Percentiles rank a stretch among this genome's conserved stretches.
phyloP scores from a whole-genome alignment of 2,113 vertebrate genomes.

The Prunella himalayana region DNA sequence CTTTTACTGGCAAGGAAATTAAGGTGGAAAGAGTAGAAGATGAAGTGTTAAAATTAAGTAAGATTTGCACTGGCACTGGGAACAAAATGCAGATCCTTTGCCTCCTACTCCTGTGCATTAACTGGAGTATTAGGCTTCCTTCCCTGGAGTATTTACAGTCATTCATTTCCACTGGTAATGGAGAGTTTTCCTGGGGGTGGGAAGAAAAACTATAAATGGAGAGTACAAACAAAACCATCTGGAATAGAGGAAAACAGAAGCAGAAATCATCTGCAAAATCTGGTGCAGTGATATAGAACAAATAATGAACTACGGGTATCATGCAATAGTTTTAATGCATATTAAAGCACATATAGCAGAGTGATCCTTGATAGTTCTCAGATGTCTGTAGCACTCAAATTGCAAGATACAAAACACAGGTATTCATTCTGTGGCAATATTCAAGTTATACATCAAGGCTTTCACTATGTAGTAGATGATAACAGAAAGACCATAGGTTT shows the following conservation, averaged over 20 bases:
- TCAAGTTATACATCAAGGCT: background rate
- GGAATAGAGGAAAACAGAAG: background rate
- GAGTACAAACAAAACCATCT: background rate
- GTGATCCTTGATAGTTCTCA: background rate
- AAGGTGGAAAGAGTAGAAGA: background rate
- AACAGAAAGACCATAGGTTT: background rate
- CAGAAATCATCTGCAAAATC: background rate
- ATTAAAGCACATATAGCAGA: background rate
- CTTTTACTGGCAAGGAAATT: background rate
- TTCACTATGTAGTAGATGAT: background rate
- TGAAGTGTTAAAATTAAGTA: background rate
- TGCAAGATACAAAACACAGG: background rate
- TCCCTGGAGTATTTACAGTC: background rate
- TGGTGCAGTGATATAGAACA: background rate
- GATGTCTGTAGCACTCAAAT: background rate
- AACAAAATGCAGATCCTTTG: background rate
- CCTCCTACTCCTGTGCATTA: background rate
- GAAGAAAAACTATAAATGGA: background rate
- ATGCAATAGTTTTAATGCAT: background rate
- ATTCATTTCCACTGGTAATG: background rate
- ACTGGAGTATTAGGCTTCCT: background rate
- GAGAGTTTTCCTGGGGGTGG: background rate
- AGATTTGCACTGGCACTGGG: background rate
- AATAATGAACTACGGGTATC: background rate
- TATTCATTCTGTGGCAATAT: background rate